Evolutionary conservation across 2,113 vertebrate species (phyloP).

Genomic region (Mola mola): DNA sequence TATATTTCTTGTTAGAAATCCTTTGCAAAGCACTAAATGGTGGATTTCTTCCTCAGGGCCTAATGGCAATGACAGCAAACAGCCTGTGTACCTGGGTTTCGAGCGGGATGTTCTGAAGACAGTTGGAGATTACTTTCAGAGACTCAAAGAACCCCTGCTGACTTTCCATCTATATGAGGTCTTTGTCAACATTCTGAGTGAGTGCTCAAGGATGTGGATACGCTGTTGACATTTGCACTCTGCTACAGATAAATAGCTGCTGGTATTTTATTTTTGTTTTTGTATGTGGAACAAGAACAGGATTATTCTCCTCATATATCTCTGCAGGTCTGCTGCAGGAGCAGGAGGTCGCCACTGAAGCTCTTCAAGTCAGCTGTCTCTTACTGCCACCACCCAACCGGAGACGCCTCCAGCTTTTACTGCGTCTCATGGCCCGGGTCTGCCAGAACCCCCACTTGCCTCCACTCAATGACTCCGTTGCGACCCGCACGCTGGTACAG

Average conservation of each 20-base stretch:
- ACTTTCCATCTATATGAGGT: conserved; percentile 76
- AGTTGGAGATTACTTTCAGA: conserved; percentile 73
- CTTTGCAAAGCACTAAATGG: not conserved
- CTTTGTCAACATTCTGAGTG: conserved; percentile 77
- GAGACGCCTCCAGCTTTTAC: conserved; percentile 71
- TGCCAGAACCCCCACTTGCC: conserved; percentile 69
- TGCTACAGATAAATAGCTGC: not conserved
- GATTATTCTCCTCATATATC: not conserved
- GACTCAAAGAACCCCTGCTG: conserved; percentile 71
- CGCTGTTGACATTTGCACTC: not conserved
- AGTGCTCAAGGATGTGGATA: conserved; percentile 27
- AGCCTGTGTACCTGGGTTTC: conserved; percentile 69
- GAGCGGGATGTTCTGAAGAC: conserved; percentile 73
- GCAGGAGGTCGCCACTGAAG: conserved; percentile 59
- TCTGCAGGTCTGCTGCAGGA: conserved; percentile 65
- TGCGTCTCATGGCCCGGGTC: conserved; percentile 73
- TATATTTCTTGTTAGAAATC: not conserved
- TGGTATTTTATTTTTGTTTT: not conserved
- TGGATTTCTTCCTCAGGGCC: conserved; percentile 59
- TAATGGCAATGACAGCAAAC: conserved; percentile 59
- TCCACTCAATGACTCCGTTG: conserved; percentile 66
- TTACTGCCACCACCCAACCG: conserved; percentile 71
- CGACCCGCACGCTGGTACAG: conserved; percentile 71
- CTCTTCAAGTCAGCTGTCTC: conserved; percentile 70
- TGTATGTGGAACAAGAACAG: conserved; percentile 3